These are phyloP conservation scores for Hirtodrosophila trivittata DNA, from an alignment of 2,888 invertebrate genomes.

Conservation along the genomic window DNA sequence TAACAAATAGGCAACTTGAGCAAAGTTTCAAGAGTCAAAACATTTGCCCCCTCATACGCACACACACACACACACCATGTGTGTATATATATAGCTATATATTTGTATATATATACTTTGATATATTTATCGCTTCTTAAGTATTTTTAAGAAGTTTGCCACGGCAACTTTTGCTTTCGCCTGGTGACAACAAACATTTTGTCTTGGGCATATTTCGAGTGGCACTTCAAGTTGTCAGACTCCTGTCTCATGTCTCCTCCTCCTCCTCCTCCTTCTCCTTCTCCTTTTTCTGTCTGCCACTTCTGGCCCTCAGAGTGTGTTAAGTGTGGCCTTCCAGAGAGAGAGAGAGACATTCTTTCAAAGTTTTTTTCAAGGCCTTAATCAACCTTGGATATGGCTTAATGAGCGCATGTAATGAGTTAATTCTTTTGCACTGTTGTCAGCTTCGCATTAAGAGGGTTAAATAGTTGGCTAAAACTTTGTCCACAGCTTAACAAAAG, in stretches of 20 bases:
- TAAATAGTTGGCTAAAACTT: constrained; percentile 39
- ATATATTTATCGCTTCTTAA: constrained; percentile 76
- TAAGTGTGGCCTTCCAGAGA: constrained; percentile 5
- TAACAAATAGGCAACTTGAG: constrained; percentile 68
- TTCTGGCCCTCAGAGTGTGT: constrained; percentile 1
- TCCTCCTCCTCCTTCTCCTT: constrained; percentile 2
- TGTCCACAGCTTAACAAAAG: constrained; percentile 3
- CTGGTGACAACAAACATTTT: constrained; percentile 57
- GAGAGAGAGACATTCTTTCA: constrained; percentile 33
- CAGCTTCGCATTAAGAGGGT: constrained; percentile 3
- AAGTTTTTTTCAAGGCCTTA: constrained; percentile 71
- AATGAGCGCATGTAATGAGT: constrained; percentile 70
- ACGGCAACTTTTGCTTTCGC: constrained; percentile 62
- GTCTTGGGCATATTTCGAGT: constrained; percentile 61
- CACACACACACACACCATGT: constrained; percentile 1
- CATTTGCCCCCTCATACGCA: constrained; percentile 32
- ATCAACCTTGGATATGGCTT: constrained; percentile 68
- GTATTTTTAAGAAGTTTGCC: constrained; percentile 75
- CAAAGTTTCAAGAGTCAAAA: constrained; percentile 70
- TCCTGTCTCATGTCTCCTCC: constrained; percentile 5
- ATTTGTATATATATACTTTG: constrained; percentile 48
- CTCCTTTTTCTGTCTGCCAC: constrained; percentile 14
- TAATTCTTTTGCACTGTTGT: constrained; percentile 59
- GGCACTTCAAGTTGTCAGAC: constrained; percentile 57
- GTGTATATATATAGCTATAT: constrained; percentile 5